These are phyloP conservation scores for Gobiocypris rarus DNA, from an alignment of 2,113 vertebrate species.

Conservation along the genomic window DNA sequence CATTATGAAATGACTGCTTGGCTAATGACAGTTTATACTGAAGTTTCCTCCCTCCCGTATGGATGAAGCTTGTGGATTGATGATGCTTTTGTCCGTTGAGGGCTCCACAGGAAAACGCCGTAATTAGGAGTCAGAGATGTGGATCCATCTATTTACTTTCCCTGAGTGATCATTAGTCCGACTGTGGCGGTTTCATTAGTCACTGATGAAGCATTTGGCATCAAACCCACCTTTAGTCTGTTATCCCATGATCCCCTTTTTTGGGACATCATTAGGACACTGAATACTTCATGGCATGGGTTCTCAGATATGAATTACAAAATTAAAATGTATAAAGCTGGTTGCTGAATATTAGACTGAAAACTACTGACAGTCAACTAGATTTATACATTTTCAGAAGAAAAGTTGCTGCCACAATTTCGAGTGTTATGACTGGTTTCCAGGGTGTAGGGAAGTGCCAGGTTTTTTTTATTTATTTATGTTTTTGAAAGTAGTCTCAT, in stretches of 20 bases:
- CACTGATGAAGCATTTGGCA: conserved; percentile 71
- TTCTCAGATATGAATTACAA: conserved; percentile 54
- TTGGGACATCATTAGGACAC: conserved; percentile 68
- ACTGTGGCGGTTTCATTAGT: conserved; percentile 68
- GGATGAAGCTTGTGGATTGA: conserved; percentile 55
- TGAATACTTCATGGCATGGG: conserved; percentile 60
- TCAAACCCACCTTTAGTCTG: conserved; percentile 49
- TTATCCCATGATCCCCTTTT: conserved; percentile 64
- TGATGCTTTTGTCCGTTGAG: conserved; percentile 69
- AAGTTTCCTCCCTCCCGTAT: background rate
- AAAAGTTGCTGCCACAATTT: background rate
- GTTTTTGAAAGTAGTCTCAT: background rate
- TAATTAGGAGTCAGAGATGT: conserved; percentile 77
- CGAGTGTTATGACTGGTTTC: background rate
- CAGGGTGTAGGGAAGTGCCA: background rate
- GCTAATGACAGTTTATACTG: conserved; percentile 23
- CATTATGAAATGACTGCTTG: background rate
- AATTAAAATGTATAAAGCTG: background rate
- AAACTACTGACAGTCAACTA: background rate
- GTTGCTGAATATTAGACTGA: background rate
- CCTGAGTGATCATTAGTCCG: conserved; percentile 74
- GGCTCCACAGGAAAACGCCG: conserved; percentile 73
- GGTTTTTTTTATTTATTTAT: too few species aligned
- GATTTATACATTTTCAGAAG: background rate
- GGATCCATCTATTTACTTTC: conserved; percentile 78